phyloP scores from a whole-genome alignment of 2,797 vertebrate genomes.

The Eurystomus glaucurus region DNA sequence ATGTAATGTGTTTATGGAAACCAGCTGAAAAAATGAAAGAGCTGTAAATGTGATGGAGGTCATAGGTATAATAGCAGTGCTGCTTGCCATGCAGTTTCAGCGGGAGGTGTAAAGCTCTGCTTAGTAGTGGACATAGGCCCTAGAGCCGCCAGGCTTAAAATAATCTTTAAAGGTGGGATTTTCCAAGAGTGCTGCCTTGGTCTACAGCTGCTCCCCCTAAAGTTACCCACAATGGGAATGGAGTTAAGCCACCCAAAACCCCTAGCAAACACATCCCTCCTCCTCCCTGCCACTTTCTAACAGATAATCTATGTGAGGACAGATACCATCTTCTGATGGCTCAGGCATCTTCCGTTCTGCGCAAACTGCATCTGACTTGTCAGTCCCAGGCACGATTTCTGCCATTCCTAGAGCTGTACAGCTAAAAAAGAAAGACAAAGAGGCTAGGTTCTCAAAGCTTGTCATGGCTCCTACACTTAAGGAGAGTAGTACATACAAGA shows the following conservation, averaged over 20 bases:
- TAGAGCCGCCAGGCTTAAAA: background rate
- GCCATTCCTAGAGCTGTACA: slow-evolving; percentile 88
- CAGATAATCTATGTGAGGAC: background rate
- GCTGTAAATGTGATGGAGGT: background rate
- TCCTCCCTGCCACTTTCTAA: background rate
- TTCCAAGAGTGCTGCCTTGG: background rate
- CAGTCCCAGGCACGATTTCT: slow-evolving; percentile 84
- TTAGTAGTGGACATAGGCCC: background rate
- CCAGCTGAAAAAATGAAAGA: background rate
- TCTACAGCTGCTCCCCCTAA: background rate
- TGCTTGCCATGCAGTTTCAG: background rate
- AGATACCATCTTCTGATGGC: slow-evolving; percentile 70
- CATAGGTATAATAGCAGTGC: background rate
- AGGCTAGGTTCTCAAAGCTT: background rate
- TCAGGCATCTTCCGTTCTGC: slow-evolving; percentile 1
- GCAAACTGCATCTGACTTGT: slow-evolving; percentile 87
- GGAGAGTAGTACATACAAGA: background rate
- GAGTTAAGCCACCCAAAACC: background rate
- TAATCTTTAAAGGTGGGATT: background rate
- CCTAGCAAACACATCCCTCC: background rate
- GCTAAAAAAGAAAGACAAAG: slow-evolving; percentile 78
- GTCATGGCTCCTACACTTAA: background rate
- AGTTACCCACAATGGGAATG: background rate
- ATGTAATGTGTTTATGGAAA: background rate
- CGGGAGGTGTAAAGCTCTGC: background rate